These are phyloP conservation scores for Dasyurus viverrinus DNA, from an alignment of 2,113 vertebrate species.

Conservation along the genomic window DNA sequence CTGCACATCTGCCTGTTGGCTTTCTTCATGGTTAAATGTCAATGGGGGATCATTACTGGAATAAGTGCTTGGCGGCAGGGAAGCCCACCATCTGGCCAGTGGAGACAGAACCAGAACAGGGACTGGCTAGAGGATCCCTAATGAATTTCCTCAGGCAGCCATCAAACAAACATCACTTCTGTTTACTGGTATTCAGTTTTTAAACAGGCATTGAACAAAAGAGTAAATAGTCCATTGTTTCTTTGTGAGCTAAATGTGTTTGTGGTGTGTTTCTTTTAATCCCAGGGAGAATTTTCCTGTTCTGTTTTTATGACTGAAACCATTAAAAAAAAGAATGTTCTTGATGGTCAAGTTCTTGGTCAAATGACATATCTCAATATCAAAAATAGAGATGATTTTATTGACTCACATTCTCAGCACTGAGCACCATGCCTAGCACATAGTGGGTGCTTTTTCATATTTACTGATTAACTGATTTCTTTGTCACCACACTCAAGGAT, in stretches of 20 bases:
- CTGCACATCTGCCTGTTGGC: not conserved
- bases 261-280: not conserved
- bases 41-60: not conserved
- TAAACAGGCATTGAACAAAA: not conserved
- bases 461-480: no score
- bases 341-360: not conserved
- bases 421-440: no score
- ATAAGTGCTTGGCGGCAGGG: not conserved
- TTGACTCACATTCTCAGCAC: no score
- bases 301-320: not conserved
- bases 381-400: no score
- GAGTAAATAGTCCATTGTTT: not conserved
- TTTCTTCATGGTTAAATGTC: not conserved
- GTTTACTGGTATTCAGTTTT: constrained; percentile 4
- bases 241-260: not conserved
- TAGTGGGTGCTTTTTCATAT: no score
- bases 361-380: no score
- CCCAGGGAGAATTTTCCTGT: not conserved
- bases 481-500: no score
- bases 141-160: constrained; percentile 56
- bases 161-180: constrained; percentile 54
- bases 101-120: not conserved
- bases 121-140: not conserved
- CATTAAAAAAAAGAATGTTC: not conserved
- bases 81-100: not conserved